Evolutionary conservation across 2,113 vertebrate genomes (phyloP), one percentile per base, ranked within the genome.

Genomic region (Rhea americana): DNA sequence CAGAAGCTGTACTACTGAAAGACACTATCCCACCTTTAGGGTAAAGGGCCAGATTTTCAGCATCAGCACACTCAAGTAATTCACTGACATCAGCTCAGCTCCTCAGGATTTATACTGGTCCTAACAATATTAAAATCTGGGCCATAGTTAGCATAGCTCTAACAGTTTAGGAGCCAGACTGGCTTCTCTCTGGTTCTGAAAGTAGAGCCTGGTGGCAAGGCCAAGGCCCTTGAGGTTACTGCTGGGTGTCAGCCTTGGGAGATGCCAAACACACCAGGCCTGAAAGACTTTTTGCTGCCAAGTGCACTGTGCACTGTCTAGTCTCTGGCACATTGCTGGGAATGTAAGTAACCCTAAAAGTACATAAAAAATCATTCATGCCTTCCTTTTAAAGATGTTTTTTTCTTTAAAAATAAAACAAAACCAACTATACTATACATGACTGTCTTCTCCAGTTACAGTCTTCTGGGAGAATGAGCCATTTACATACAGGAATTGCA

Each of bases 331-430:
- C 1, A 1, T 25, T 41, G 24, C 47, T 88, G 35, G 37, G 28
- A 63, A 83, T 8, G 50, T 58, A 41, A 86, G 84, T 80, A 93
- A 61, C 48, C 2, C 3, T 70, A 82, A 56, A 81, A 51, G 45
- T 53, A 89, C 73, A 88, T 35, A 82, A 16, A 90, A 88, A 59
- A 35, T 35, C 35, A 35, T 35, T 67, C 24, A 48, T 56, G n/a
- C 80, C 81, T 32, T 91, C 1, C 5, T 51, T 56, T 84, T 70
- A 53, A 65, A 91, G 70, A 59, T 71, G 90, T 73, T 35, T 93
- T 93, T 94, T 91, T 93, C 74, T 75, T 58, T 21, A 86, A 85
- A 85, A 84, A 90, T 11, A 89, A 83, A 91, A 91, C 53, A 80
- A 75, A 91, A 91, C 88, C 70, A 86, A 80, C 70, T 78, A 39